A percentile compares a stretch with the other conserved stretches of the same genome.
phyloP scores from a whole-genome alignment of 2,797 vertebrate species.

The Trachops cirrhosus region DNA sequence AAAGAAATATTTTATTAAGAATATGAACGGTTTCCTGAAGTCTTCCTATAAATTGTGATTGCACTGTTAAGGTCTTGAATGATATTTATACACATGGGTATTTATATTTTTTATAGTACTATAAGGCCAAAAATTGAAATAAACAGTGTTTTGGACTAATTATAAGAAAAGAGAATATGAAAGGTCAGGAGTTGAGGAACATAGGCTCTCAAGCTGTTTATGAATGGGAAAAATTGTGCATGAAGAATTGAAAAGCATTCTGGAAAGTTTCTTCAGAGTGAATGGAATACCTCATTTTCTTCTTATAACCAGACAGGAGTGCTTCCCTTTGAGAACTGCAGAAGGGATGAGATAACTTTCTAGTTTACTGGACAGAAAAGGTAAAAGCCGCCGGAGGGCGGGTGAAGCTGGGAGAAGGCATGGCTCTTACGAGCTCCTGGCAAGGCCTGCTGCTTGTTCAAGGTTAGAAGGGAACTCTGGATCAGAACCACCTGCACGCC shows the following conservation, averaged over 20 bases:
- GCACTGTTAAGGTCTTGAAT: not conserved
- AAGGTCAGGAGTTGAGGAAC: not conserved
- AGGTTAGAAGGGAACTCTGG: not conserved
- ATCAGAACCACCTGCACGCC: not conserved
- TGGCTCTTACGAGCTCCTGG: not conserved
- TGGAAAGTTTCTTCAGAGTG: not conserved
- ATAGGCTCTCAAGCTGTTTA: not conserved
- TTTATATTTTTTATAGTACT: not conserved
- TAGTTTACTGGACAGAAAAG: not conserved
- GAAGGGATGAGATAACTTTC: not conserved
- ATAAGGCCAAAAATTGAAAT: not conserved
- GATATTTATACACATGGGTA: not conserved
- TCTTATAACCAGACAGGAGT: not conserved
- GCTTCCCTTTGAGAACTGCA: constrained; percentile 7
- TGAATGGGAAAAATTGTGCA: not conserved
- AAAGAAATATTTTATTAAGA: constrained; percentile 69
- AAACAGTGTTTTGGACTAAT: not conserved
- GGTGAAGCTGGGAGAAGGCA: not conserved
- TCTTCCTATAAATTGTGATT: not conserved
- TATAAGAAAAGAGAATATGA: not conserved
- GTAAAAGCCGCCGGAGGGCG: not conserved
- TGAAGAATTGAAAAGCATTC: not conserved
- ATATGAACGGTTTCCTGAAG: constrained; percentile 52
- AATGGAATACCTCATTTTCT: not conserved
- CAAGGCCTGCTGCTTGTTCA: not conserved